Base-by-base conservation (phyloP, 1,140 invertebrate species). In the Telenomus remus region DNA sequence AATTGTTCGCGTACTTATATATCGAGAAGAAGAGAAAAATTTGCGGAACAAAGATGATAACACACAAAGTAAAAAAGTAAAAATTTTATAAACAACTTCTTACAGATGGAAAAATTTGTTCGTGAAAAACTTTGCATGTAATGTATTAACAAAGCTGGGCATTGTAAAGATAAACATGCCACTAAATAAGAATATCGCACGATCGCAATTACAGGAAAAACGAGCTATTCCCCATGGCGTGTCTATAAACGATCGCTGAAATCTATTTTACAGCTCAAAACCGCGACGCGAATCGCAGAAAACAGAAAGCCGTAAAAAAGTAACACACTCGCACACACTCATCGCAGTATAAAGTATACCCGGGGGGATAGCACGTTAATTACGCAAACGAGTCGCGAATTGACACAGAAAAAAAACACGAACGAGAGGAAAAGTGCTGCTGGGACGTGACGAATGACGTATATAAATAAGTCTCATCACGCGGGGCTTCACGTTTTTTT, bases 301-400 rank as follows among this genome's bases (percentile, higher is more conserved):
- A 27, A 56, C 55, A 61, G n/a, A 74, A 53, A 68, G 48, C 44
- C 54, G 64, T 65, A 65, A 72, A 72, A 72, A 39, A 54, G 34
- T 48, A 44, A 27, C 19, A 27, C 6, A 27, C 19, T 49, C 50
- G 51, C 43, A 0, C 53, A 4, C 57, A 33, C 46, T 27, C 43
- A 39, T 42, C 13, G 27, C 35, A 53, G 60, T 49, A 60, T 65
- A 76, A 70, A 76, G 54, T 59, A 59, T 70, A 16, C 13, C 14
- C 48, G n/a, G 42, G 34, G 44, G 44, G 55, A 43, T 47, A 57
- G 73, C 60, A 56, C 65, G 65, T 75, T 75, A 75, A 75, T 75
- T 69, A 75, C 72, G 64, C 64, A 75, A 75, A 75, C 72, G 60
- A 69, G 65, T 69, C 65, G 65, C 65, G 59, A 75, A 75, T 69